phyloP scores from a whole-genome alignment of 2,113 vertebrate species.

The Rhea pennata region DNA sequence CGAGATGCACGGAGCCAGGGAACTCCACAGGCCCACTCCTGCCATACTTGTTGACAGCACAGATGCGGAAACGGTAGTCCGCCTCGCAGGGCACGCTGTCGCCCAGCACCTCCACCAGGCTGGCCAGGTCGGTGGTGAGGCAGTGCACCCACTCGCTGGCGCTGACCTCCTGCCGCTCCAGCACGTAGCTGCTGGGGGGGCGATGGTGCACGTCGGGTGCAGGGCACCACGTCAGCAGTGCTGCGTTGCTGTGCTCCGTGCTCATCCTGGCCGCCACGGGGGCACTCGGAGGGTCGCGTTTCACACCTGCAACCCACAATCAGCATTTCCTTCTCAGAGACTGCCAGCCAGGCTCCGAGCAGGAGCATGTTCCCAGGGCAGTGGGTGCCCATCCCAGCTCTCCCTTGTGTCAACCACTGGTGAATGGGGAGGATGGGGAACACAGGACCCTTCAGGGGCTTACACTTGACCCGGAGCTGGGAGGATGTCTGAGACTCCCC shows the following conservation, averaged over 20 bases:
- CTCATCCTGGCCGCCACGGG: slow-evolving; percentile 89
- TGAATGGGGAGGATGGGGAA: neutral
- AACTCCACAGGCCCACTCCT: slow-evolving; percentile 90
- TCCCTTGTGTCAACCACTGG: rapidly evolving
- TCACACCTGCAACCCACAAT: slow-evolving; percentile 79
- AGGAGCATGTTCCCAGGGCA: rapidly evolving
- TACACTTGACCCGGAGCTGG: slow-evolving; percentile 95
- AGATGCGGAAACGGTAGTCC: slow-evolving; percentile 91
- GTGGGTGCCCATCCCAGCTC: neutral
- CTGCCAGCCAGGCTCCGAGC: rapidly evolving
- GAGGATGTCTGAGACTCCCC: slow-evolving; percentile 91
- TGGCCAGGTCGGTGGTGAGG: slow-evolving; percentile 87
- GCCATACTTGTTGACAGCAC: slow-evolving; percentile 88
- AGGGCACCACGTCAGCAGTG: slow-evolving; percentile 88
- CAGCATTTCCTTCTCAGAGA: neutral
- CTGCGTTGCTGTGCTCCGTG: slow-evolving; percentile 84
- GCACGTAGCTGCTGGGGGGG: slow-evolving; percentile 85
- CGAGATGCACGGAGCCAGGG: slow-evolving; percentile 87
- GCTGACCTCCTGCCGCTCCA: slow-evolving; percentile 88
- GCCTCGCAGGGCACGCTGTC: slow-evolving; percentile 90
- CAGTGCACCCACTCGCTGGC: slow-evolving; percentile 92
- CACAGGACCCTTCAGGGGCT: neutral
- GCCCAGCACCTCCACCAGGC: slow-evolving; percentile 88
- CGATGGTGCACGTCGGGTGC: slow-evolving; percentile 83
- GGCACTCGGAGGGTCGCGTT: slow-evolving; percentile 85